Evolutionary conservation across 1,140 invertebrate species (phyloP), one percentile per base, ranked within the genome.

Genomic region (Ylistrum balloti): DNA sequence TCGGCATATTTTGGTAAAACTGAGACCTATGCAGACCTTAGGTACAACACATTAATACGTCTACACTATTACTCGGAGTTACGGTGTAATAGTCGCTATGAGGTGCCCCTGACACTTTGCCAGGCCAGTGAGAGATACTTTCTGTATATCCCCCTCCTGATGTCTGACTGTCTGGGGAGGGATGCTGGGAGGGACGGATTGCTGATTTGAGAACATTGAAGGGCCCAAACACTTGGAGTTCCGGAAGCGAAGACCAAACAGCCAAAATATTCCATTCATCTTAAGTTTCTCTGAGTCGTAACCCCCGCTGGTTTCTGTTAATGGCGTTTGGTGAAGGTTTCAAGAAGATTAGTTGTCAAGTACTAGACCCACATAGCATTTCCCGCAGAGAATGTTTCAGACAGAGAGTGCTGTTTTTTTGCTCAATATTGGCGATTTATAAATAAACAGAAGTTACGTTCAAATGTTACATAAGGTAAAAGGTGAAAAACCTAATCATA

Each of bases 1-100:
- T n/a, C 56, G n/a, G 56, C 56, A 74, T 74, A 74, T 74, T 74
- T 74, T 74, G 56, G 56, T 48, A 74, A 74, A 74, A 74, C 56
- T 28, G 56, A 22, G 56, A 74, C 56, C 56, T 74, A 74, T n/a
- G 56, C n/a, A 74, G 56, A 74, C 56, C 56, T 28, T 74, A 9
- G 22, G 56, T 28, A 3, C 2, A 74, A 74, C 56, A 74, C 56
- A 74, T 74, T 74, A 0, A 74, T 74, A n/a, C 22, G 56, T 74
- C 56, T 74, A n/a, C 56, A 74, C 56, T 74, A 74, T 28, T 74
- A 74, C n/a, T n/a, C n/a, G 5, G n/a, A 5, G 56, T 17, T 9
- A 74, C 17, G 56, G 56, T 74, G 56, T 74, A 28, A 74, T 74
- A 74, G 56, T 9, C 56, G 56, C 22, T 28, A 74, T 74, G 56